phyloP scores from a whole-genome alignment of 2,888 invertebrate genomes.

The Agrochola litura region DNA sequence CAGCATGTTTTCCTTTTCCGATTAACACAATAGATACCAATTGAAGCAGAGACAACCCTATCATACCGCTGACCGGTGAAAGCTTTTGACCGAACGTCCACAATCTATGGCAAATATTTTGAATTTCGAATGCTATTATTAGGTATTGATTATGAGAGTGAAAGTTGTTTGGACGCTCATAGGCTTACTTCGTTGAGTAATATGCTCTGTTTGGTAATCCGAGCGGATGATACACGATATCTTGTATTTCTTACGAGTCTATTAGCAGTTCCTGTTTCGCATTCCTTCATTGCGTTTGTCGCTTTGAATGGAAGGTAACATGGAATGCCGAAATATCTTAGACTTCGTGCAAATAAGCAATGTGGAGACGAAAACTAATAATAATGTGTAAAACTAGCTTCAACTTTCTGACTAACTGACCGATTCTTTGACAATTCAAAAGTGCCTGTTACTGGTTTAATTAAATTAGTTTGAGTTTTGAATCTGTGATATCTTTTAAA shows the following conservation, averaged over 20 bases:
- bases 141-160: slow-evolving; percentile 62
- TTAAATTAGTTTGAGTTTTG: no score
- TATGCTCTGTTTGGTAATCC: slow-evolving; percentile 56
- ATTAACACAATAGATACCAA: slow-evolving; percentile 8
- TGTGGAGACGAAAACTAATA: no score
- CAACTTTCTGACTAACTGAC: no score
- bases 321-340: not conserved
- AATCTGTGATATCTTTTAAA: no score
- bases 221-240: slow-evolving; percentile 56
- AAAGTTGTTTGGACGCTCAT: slow-evolving; percentile 59
- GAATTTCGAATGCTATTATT: slow-evolving; percentile 51
- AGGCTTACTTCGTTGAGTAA: slow-evolving; percentile 63
- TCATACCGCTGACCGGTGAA: slow-evolving; percentile 56
- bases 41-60: slow-evolving; percentile 39
- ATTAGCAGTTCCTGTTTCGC: slow-evolving; percentile 49
- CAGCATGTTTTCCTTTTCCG: slow-evolving; percentile 21
- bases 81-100: slow-evolving; percentile 58
- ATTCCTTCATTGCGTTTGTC: slow-evolving; percentile 1
- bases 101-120: slow-evolving; percentile 68
- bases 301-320: not conserved
- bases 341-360: no score
- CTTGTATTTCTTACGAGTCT: slow-evolving; percentile 42
- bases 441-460: no score
- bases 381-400: no score
- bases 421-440: no score